Evolutionary conservation across 2,113 vertebrate species (phyloP), one percentile per base, ranked within the genome.

Genomic region (Hyla sarda): DNA sequence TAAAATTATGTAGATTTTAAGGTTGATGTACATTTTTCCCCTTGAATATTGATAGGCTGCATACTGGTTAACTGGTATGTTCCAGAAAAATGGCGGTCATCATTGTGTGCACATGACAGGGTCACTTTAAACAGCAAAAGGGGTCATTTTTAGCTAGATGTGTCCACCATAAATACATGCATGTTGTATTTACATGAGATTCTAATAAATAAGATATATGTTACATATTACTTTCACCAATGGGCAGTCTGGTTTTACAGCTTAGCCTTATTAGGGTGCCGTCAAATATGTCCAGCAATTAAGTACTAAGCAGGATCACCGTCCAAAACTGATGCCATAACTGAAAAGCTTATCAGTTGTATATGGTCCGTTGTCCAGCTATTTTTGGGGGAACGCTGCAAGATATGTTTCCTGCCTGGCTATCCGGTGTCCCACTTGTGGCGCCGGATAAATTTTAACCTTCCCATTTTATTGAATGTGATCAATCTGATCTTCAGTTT

Each of bases 1-100:
- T 71, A 71, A 30, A 71, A 71, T 37, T 7, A 71, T 37, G 67
- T 71, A n/a, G n/a, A n/a, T n/a, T n/a, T n/a, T n/a, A n/a, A n/a
- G n/a, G n/a, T n/a, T n/a, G n/a, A n/a, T n/a, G n/a, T n/a, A n/a
- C 7, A 21, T 37, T 71, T 32, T 71, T 71, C 8, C 37, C 32
- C 67, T 37, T 30, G 67, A 71, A 37, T 37, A 71, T 19, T 37
- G 6, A 19, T 71, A 37, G 67, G 16, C 32, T 71, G 67, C 67
- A 71, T 71, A 71, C 7, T 41, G 67, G 65, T 69, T 69, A 19
- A 69, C 25, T 0, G 60, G 25, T 65, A 19, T 16, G 28, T 67
- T 67, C 65, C 14, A 71, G 37, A 41, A 11, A 41, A 23, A 41
- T 23, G 23, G 11, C 34, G 23, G 17, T 32, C 67, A 71, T 17